Evolutionary conservation across 2,113 vertebrate species (phyloP).

Genomic region (Paradisaea rubra): DNA sequence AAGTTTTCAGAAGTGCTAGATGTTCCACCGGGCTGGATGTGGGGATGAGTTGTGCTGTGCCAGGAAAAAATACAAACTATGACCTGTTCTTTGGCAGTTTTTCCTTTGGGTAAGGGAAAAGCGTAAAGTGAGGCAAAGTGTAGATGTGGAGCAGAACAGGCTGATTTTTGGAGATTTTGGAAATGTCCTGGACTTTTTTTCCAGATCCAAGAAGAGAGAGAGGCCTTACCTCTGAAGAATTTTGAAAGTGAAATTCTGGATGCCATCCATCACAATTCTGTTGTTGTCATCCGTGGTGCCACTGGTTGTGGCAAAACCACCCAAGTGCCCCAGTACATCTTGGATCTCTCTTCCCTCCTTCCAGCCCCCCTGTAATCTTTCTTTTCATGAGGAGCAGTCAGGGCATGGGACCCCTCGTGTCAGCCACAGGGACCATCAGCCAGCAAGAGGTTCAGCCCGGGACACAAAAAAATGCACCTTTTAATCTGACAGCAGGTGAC

Average conservation of each 20-base stretch:
- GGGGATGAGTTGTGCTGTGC: background rate
- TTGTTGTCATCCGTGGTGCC: slow-evolving; percentile 91
- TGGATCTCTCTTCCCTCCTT: slow-evolving; percentile 62
- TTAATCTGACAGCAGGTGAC: background rate
- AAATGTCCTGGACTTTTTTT: background rate
- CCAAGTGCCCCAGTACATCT: slow-evolving; percentile 93
- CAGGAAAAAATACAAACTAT: background rate
- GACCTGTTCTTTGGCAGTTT: background rate
- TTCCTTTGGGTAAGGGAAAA: background rate
- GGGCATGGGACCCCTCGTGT: rapidly evolving
- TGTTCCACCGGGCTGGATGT: background rate
- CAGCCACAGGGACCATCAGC: background rate
- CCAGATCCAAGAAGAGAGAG: slow-evolving; percentile 81
- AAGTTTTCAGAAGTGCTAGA: background rate
- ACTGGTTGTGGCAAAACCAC: slow-evolving; percentile 98
- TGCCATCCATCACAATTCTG: slow-evolving; percentile 73
- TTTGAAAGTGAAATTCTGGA: slow-evolving; percentile 86
- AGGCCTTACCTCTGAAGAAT: slow-evolving; percentile 84
- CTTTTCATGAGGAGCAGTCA: background rate
- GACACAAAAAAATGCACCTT: background rate
- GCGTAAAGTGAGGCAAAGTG: background rate
- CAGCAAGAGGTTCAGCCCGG: background rate
- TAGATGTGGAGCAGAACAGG: background rate
- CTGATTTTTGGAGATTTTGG: background rate
- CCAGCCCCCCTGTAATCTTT: background rate